A percentile compares a stretch with the other conserved stretches of the same genome.
Evolutionary conservation across 2,113 vertebrate species (phyloP).

Genomic region (Notarius quadriscutis): DNA sequence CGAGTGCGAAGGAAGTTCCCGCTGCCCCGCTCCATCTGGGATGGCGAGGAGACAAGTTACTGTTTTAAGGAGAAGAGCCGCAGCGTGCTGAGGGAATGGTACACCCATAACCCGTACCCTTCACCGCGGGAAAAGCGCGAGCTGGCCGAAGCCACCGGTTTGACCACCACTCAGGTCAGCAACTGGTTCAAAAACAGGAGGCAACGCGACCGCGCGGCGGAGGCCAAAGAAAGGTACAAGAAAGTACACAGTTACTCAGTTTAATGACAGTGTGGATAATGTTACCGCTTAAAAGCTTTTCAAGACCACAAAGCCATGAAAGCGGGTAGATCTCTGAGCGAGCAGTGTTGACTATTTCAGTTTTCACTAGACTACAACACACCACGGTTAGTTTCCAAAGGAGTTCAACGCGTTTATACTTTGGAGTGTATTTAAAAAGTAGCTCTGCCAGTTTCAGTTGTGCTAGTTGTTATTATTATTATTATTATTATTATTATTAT

Average conservation of each 20-base stretch:
- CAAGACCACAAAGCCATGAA: neutral
- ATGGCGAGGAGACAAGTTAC: conserved; percentile 91
- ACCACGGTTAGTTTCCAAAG: neutral
- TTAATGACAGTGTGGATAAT: neutral
- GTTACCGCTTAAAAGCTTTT: neutral
- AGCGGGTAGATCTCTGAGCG: neutral
- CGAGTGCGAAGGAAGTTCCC: conserved; percentile 90
- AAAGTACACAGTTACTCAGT: conserved; percentile 49
- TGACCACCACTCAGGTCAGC: conserved; percentile 94
- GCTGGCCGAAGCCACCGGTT: conserved; percentile 88
- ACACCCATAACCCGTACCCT: conserved; percentile 91
- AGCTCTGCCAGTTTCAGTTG: neutral
- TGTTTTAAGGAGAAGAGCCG: conserved; percentile 92
- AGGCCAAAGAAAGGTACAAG: conserved; percentile 89
- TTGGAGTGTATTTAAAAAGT: neutral
- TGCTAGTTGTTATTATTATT: neutral
- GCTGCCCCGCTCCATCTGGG: conserved; percentile 88
- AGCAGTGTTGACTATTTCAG: too few species aligned
- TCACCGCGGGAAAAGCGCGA: conserved; percentile 90
- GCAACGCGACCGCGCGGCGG: conserved; percentile 87
- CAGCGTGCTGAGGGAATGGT: conserved; percentile 89
- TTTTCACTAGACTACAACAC: neutral
- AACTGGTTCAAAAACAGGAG: conserved; percentile 95
- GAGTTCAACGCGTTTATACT: neutral
- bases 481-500: neutral